Evolutionary conservation across 2,113 vertebrate genomes (phyloP), one percentile per base, ranked within the genome.

Genomic region (Megalops atlanticus): DNA sequence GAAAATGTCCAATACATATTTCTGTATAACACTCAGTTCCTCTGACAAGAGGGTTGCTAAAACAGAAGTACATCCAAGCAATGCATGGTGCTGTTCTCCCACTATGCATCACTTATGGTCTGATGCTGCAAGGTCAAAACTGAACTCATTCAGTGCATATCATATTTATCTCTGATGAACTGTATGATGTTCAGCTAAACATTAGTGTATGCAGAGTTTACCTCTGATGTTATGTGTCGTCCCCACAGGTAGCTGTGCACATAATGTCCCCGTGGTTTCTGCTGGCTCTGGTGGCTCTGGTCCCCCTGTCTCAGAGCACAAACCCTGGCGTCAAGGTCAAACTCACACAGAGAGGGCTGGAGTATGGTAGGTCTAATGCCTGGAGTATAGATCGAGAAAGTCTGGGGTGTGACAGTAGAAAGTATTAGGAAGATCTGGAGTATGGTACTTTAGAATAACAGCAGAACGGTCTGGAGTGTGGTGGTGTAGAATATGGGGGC

Each of bases 271-370:
- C 84, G 81, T 86, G 84, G 80, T 81, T 27, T 36, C 83, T 85
- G 81, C 21, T 92, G 79, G 10, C 21, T 45, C 80, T 94, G 69
- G 38, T 90, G 82, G 84, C 79, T 69, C 69, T 93, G 1, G 39
- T 84, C 31, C 83, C 87, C 0, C 0, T 81, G 40, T 77, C 87
- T n/a, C 81, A 76, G 2, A 71, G 86, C 74, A 73, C 2, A 24
- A 87, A 92, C 18, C 87, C 94, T 21, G 94, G 94, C 1, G 91
- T 94, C 6, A 87, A 90, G 80, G 88, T 92, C 82, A 89, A 80
- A 80, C 79, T 94, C 8, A 93, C 92, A 31, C 39, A 88, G 64
- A 92, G 92, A 69, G 93, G 90, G 38, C 82, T 94, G 40, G 92
- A 94, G 45, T 94, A 94, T 82, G 92, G 93, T 95, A 84, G 69